Evolutionary conservation across 2,888 invertebrate species (phyloP).

Genomic region (Mallateleia sp.): DNA sequence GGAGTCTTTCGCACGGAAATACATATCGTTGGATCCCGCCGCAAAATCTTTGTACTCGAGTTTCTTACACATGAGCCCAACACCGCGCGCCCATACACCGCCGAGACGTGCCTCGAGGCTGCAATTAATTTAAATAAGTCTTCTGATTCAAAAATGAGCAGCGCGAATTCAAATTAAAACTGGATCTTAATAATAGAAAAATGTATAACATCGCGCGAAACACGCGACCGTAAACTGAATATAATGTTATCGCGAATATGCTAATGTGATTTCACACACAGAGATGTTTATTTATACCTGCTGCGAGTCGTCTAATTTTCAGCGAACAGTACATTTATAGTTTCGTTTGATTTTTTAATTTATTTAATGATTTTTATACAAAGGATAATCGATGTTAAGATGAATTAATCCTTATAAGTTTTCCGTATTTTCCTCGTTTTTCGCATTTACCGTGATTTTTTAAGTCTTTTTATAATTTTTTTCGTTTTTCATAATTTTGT

Average conservation of each 20-base stretch:
- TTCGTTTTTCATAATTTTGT: too few species aligned
- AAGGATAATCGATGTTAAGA: too few species aligned
- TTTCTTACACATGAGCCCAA: conserved; percentile 5
- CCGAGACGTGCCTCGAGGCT: conserved; percentile 53
- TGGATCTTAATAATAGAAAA: conserved; percentile 58
- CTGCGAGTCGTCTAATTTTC: conserved; percentile 34
- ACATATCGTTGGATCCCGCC: conserved; percentile 4
- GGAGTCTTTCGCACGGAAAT: conserved; percentile 25
- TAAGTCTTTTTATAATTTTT: too few species aligned
- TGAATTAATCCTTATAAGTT: too few species aligned
- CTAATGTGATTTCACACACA: conserved; percentile 41
- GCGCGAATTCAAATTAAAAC: conserved; percentile 64
- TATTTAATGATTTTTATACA: too few species aligned
- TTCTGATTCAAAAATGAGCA: conserved; percentile 68
- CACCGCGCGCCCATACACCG: conserved; percentile 12
- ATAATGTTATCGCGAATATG: conserved; percentile 62
- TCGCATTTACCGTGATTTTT: too few species aligned
- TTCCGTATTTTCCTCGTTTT: too few species aligned
- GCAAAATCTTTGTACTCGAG: conserved; percentile 33
- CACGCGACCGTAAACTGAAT: conserved; percentile 60
- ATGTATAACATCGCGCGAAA: conserved; percentile 44
- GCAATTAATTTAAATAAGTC: conserved; percentile 74
- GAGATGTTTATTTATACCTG: conserved; percentile 46
- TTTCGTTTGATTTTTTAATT: too few species aligned
- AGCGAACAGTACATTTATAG: too few species aligned